Percentiles rank a stretch among this genome's conserved stretches.
Conservation (phyloP, 2,797 vertebrate species). For the Epinephelus malabaricus region DNA sequence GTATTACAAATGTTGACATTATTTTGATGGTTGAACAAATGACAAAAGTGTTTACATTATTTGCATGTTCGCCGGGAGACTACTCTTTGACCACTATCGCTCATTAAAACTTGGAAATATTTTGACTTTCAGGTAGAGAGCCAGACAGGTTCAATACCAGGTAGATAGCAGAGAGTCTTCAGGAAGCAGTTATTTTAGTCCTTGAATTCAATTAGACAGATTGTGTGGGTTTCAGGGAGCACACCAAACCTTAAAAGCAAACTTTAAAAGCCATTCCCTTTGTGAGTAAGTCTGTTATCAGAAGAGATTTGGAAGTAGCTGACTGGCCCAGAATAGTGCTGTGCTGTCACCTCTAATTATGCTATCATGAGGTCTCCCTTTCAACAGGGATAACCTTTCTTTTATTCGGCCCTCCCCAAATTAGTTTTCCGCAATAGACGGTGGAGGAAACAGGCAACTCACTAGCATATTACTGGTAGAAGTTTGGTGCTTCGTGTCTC, state of each 20-base stretch:
- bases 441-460: slow-evolving; percentile 7
- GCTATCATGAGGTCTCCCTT: slow-evolving; percentile 47
- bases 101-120: slow-evolving; percentile 1
- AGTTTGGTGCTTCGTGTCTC: slow-evolving; percentile 3
- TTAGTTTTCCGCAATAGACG: slow-evolving; percentile 18
- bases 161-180: slow-evolving; percentile 7
- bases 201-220: slow-evolving; percentile 60
- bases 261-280: slow-evolving; percentile 48
- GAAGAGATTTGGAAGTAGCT: slow-evolving; percentile 38
- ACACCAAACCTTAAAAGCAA: slow-evolving; percentile 57
- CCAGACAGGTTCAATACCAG: slow-evolving; percentile 6
- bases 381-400: slow-evolving; percentile 36
- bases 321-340: slow-evolving; percentile 43
- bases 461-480: background rate
- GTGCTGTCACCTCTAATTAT: slow-evolving; percentile 58
- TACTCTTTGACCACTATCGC: background rate
- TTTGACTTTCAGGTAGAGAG: slow-evolving; percentile 14
- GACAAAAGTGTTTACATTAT: background rate
- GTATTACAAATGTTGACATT: background rate
- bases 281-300: slow-evolving; percentile 52
- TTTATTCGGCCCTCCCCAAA: slow-evolving; percentile 38
- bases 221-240: slow-evolving; percentile 29
- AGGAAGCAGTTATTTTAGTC: slow-evolving; percentile 23
- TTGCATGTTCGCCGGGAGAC: background rate
- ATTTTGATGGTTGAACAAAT: background rate